Evolutionary conservation across 2,113 vertebrate genomes (phyloP), one percentile per base, ranked within the genome.

Genomic region (Cinclus cinclus): DNA sequence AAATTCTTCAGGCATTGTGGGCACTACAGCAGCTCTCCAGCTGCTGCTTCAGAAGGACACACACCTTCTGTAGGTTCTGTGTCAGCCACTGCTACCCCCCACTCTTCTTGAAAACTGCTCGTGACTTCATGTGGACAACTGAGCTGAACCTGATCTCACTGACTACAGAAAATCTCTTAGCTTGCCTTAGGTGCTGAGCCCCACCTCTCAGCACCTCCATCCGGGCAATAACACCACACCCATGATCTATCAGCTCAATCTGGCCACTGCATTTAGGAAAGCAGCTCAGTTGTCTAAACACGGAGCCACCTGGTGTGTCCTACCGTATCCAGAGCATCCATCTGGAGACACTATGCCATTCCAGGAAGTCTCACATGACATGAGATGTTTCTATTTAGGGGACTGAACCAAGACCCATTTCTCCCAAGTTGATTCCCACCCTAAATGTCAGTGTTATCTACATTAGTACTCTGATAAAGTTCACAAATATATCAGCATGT

Each of bases 401-500:
- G 63, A 33, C 27, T 25, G 31, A 88, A 59, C 83, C 64, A 89
- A 92, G 30, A 10, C 12, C 30, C 47, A 9, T 15, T 52, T 63
- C 81, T 81, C 42, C 3, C 5, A 86, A 85, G 35, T 7, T 64
- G 35, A 78, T 89, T 96, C 35, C n/a, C 37, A 71, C 16, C 46
- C 74, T 94, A 87, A 92, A 71, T 73, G 67, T 82, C 69, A 92
- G 22, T 79, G 87, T 89, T 92, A 92, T 75, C 94, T 83, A 13
- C 68, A 56, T 91, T 94, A 91, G 47, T 78, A 81, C 83, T 64
- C 77, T 84, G 89, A 94, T 92, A 87, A 84, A 49, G 37, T 82
- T 94, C 80, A 89, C 30, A 94, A 95, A 83, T 83, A 50, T 89
- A 92, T 95, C 87, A 87, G 12, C 73, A 91, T 73, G 73, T 71